Percentiles rank a stretch among this genome's conserved stretches.
phyloP scores from a whole-genome alignment of 2,113 vertebrate species.

The Bungarus multicinctus region DNA sequence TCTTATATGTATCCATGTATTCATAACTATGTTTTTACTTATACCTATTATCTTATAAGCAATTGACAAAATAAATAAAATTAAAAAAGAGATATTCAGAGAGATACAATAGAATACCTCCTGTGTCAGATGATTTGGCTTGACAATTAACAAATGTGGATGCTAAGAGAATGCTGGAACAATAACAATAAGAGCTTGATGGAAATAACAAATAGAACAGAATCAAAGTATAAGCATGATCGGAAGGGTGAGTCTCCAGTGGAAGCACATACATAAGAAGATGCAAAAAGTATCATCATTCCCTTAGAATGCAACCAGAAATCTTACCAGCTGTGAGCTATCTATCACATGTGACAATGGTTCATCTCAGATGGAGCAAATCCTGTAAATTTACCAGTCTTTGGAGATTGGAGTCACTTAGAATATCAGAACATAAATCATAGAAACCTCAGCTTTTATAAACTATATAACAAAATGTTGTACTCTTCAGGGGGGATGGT shows the following conservation, averaged over 20 bases:
- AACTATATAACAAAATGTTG: neutral
- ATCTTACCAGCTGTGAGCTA: neutral
- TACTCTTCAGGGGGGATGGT: neutral
- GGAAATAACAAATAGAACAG: neutral
- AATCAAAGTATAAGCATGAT: neutral
- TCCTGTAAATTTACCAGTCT: neutral
- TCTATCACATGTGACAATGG: neutral
- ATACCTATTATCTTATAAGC: too few relatives aligned
- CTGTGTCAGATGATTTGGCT: neutral
- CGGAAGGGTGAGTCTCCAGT: neutral
- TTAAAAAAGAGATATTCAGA: neutral
- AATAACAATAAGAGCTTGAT: neutral
- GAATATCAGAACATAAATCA: neutral
- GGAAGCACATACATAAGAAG: neutral
- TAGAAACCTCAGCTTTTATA: neutral
- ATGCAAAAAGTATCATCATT: neutral
- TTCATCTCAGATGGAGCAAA: neutral
- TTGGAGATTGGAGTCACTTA: neutral
- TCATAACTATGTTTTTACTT: too few relatives aligned
- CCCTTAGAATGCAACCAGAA: neutral
- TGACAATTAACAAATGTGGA: neutral
- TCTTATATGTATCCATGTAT: too few relatives aligned
- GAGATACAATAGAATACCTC: neutral
- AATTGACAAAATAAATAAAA: too few relatives aligned
- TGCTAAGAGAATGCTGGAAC: neutral